phyloP scores from a whole-genome alignment of 2,113 vertebrate species.

The Coregonus clupeaformis region DNA sequence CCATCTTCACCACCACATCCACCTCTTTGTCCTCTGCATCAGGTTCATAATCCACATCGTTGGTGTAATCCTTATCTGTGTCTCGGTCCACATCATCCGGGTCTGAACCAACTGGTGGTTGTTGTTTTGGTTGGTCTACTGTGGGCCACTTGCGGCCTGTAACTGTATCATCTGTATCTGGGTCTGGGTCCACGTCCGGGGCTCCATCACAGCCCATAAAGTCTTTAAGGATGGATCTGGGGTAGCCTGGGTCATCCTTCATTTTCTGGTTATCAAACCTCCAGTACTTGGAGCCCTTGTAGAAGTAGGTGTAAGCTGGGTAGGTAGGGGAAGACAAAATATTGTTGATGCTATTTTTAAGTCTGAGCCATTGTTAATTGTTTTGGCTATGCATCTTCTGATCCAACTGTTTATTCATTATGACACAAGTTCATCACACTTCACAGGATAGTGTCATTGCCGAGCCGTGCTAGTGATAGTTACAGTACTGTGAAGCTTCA shows the following conservation, averaged over 20 bases:
- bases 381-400: no score
- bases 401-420: no score
- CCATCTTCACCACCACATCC: slow-evolving; percentile 86
- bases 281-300: slow-evolving; percentile 94
- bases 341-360: background rate
- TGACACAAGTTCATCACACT: no score
- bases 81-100: slow-evolving; percentile 8
- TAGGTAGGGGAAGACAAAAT: background rate
- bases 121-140: slow-evolving; percentile 37
- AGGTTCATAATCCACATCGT: slow-evolving; percentile 30
- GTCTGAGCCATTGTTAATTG: no score
- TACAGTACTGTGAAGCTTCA: no score
- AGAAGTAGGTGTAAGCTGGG: slow-evolving; percentile 93
- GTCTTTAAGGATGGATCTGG: slow-evolving; percentile 92
- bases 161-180: slow-evolving; percentile 51
- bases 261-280: slow-evolving; percentile 88
- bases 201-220: slow-evolving; percentile 90
- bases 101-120: background rate
- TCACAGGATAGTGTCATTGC: no score
- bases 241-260: slow-evolving; percentile 87
- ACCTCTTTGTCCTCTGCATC: slow-evolving; percentile 64
- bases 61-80: background rate
- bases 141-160: slow-evolving; percentile 55
- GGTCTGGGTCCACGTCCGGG: slow-evolving; percentile 65
- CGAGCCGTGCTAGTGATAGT: no score